Evolutionary conservation across 2,113 vertebrate species (phyloP), one percentile per base, ranked within the genome.

Genomic region (Nipponia nippon): DNA sequence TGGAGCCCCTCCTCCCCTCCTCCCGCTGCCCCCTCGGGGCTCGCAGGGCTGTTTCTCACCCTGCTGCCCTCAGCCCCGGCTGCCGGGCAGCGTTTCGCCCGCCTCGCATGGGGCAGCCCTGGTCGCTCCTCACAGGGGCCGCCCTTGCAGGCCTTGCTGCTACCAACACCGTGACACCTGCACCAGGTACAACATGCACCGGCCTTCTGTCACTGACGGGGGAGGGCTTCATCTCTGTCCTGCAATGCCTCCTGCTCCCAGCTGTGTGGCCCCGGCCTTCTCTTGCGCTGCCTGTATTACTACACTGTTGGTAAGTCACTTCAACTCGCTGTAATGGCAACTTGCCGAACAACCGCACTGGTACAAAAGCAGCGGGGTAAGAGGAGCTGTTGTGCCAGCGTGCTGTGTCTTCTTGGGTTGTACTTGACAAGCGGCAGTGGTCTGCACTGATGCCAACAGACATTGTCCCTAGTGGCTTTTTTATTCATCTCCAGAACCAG

Each of bases 41-140:
- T 61, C 0, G 2, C 65, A 44, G 83, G 30, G 63, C 77, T 29
- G 10, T 76, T 76, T 7, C 32, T 20, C 3, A 3, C 49, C 1
- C 0, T 0, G 1, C 7, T 46, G 8, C 77, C 46, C 40, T 15
- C 10, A 65, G 71, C 10, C 53, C 50, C 0, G 2, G 30, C 67
- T 81, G 59, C 77, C 1, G 9, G 59, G 25, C 42, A 42, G 50
- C 2, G 0, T 36, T 67, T 67, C 3, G 53, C 46, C 69, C 44
- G 8, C 38, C 18, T 1, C 3, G 49, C 16, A 2, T 1, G 1
- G 22, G 47, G 53, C 47, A 36, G 32, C 56, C 25, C 30, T 2
- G 2, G 14, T 9, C 2, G 0, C 23, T 4, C 17, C 6, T 2
- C 40, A 7, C 16, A 20, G 32, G 11, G 22, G 11, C 49, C 2